Evolutionary conservation across 2,888 invertebrate species (phyloP).

Genomic region (Cryptocheilus praepositus): DNA sequence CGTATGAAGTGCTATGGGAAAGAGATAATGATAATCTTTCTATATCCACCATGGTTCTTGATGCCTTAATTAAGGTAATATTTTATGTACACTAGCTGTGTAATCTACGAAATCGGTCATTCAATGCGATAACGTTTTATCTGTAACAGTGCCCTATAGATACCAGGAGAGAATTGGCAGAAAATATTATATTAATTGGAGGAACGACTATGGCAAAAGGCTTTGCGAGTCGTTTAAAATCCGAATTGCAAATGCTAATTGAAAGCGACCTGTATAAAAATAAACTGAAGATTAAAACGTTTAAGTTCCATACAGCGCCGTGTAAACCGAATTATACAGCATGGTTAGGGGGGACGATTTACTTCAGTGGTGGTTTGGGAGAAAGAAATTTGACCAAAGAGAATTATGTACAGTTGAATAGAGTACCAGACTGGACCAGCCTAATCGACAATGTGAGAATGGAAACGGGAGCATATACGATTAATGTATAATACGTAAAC

Average conservation of each 20-base stretch:
- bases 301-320: constrained; percentile 89
- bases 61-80: constrained; percentile 83
- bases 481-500: too few relatives aligned
- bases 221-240: constrained; percentile 85
- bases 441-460: constrained; percentile 77
- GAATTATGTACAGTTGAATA: constrained; percentile 81
- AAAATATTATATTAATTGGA: constrained; percentile 90
- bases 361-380: constrained; percentile 84
- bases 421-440: constrained; percentile 90
- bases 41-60: constrained; percentile 89
- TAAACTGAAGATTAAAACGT: constrained; percentile 79
- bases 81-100: background rate
- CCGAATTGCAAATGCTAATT: constrained; percentile 84
- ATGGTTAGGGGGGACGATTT: constrained; percentile 91
- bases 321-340: constrained; percentile 88
- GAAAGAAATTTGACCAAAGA: constrained; percentile 86
- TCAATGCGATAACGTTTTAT: background rate
- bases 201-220: constrained; percentile 91
- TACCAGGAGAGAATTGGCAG: constrained; percentile 84
- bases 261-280: constrained; percentile 79
- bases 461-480: constrained; percentile 1
- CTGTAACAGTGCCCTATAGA: constrained; percentile 85
- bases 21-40: constrained; percentile 89
- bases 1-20: constrained; percentile 90
- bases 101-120: background rate